Evolutionary conservation across 1,140 invertebrate species (phyloP).

Genomic region (Chionoecetes opilio): DNA sequence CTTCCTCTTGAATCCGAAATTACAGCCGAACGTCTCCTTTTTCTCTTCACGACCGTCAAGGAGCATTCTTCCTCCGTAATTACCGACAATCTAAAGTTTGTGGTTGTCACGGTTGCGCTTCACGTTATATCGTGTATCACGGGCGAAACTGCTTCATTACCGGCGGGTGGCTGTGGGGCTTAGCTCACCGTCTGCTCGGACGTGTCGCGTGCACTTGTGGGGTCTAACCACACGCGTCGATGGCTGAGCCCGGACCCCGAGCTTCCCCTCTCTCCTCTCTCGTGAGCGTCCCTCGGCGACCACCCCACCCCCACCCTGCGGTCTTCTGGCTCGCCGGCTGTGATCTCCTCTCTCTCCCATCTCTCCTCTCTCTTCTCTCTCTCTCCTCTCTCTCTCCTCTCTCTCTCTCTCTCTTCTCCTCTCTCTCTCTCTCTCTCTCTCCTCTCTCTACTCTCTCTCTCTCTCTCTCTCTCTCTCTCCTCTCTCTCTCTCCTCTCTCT

Average conservation of each 20-base stretch:
- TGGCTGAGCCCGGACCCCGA: slow-evolving; percentile 24
- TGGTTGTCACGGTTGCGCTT: too few relatives aligned
- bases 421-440: slow-evolving; percentile 67
- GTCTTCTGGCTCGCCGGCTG: slow-evolving; percentile 10
- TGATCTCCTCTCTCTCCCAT: slow-evolving; percentile 46
- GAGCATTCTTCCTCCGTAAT: background rate
- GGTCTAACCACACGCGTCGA: slow-evolving; percentile 43
- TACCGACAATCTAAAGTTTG: background rate
- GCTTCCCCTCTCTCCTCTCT: slow-evolving; percentile 23
- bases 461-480: slow-evolving; percentile 67
- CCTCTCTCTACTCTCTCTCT: slow-evolving; percentile 58
- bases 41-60: background rate
- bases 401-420: slow-evolving; percentile 40
- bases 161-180: background rate
- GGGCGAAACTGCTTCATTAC: too few relatives aligned
- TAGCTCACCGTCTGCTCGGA: background rate
- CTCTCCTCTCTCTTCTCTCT: slow-evolving; percentile 58
- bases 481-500: background rate
- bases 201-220: slow-evolving; percentile 36
- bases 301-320: background rate
- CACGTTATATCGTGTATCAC: too few relatives aligned
- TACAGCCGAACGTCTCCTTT: background rate
- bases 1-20: background rate
- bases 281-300: background rate
- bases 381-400: slow-evolving; percentile 38